phyloP scores from a whole-genome alignment of 2,888 invertebrate genomes.

The Lochmaea capreae region DNA sequence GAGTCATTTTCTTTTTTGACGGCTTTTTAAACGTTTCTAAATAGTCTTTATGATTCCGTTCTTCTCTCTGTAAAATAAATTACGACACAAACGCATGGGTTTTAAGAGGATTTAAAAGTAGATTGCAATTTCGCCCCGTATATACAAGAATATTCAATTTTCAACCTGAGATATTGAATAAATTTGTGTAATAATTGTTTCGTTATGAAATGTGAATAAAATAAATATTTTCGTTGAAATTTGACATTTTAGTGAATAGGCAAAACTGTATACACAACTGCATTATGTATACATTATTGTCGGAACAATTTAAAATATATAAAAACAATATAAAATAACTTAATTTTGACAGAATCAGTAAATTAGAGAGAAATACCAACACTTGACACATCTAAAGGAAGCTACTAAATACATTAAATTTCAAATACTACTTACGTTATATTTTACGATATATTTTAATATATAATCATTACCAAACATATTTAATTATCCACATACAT shows the following conservation, averaged over 20 bases:
- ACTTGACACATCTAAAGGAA: background rate
- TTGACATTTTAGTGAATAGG: too few species aligned
- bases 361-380: too few species aligned
- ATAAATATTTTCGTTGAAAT: too few species aligned
- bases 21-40: slow-evolving; percentile 33
- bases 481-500: background rate
- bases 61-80: slow-evolving; percentile 25
- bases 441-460: background rate
- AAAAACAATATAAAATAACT: background rate
- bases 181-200: too few species aligned
- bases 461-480: background rate
- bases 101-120: slow-evolving; percentile 9
- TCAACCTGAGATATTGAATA: too few species aligned
- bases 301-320: too few species aligned
- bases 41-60: background rate
- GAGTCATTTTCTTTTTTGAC: slow-evolving; percentile 26
- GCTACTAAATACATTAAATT: too few species aligned
- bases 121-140: too few species aligned
- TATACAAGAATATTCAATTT: too few species aligned
- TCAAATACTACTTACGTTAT: background rate
- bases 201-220: too few species aligned
- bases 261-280: too few species aligned
- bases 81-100: background rate
- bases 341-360: background rate
- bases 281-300: too few species aligned